Evolutionary conservation across 2,888 invertebrate species (phyloP), one percentile per base, ranked within the genome.

Genomic region (Brachypterus glaber): DNA sequence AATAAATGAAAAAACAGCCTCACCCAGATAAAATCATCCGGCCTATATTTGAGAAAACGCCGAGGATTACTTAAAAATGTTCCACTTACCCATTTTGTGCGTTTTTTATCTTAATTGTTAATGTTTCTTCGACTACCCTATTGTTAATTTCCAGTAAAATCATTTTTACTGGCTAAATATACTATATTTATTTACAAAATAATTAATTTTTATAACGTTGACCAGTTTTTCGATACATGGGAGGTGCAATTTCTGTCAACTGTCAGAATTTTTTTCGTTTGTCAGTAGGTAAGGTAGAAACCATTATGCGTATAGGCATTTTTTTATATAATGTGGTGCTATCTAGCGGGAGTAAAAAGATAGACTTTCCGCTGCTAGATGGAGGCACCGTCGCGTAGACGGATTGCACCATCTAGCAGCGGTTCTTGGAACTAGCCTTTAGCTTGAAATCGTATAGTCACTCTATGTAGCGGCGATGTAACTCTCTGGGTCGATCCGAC

Each of bases 131-230:
- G 59, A 98, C 85, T 72, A 97, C 93, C 70, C 95, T 85, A 76
- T 98, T 98, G 74, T 96, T 91, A 73, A 95, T 93, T 81, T 98
- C 97, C 67, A 98, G 77, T 68, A 93, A 77, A 77, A 93, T 92
- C 92, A 92, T 92, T 60, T 59, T 72, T 33, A 45, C 30, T 45
- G 37, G 2, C 8, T n/a, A 11, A n/a, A 17, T 29, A 8, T n/a
- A n/a, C n/a, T n/a, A 26, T 16, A 15, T 4, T 29, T 16, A 35
- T 35, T 26, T 35, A 35, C 16, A 26, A 35, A 25, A 29, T 9
- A 9, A 27, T 13, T 9, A 27, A 17, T 35, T 33, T 4, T 17
- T 13, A n/a, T 35, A 35, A 18, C 3, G 26, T 8, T 14, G n/a
- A 5, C 9, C 12, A 15, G 16, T 17, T 31, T 33, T 5, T 13